These are phyloP conservation scores for Augochlora pura DNA, from an alignment of 1,140 invertebrate species.

Conservation along the genomic window DNA sequence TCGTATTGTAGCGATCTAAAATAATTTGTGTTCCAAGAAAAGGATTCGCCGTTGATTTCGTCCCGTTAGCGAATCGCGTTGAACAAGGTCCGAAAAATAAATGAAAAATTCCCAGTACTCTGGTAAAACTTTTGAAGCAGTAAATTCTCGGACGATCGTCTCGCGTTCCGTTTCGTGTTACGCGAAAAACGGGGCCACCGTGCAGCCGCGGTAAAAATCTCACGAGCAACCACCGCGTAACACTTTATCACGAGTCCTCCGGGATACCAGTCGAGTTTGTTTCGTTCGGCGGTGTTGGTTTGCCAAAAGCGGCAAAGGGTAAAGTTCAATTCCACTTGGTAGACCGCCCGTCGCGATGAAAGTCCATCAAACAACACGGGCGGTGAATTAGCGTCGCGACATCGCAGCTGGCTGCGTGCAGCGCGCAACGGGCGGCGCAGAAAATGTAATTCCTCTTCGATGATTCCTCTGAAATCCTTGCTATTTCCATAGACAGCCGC, in stretches of 20 bases:
- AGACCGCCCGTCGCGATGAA: conserved; percentile 1
- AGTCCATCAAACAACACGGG: conserved; percentile 8
- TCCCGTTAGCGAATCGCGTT: no score
- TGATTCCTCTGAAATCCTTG: not conserved
- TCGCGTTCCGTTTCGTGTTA: not conserved
- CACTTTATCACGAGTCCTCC: conserved; percentile 7
- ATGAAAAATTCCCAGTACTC: conserved; percentile 1
- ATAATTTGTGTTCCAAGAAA: no score
- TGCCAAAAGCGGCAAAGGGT: conserved; percentile 24
- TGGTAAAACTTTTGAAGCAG: conserved; percentile 4
- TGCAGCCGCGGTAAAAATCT: conserved; percentile 29
- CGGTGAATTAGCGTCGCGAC: not conserved
- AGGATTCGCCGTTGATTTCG: no score
- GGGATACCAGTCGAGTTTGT: not conserved
- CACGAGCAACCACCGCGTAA: not conserved
- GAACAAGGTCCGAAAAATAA: not conserved
- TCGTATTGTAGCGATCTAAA: no score
- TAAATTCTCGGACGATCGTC: conserved; percentile 27
- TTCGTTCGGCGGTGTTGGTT: not conserved
- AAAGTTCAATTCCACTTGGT: conserved; percentile 21
- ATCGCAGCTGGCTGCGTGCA: not conserved
- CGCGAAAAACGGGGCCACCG: not conserved
- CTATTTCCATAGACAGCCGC: not conserved
- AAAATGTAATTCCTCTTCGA: no score
- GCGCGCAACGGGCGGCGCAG: no score